These are phyloP conservation scores for Criorhina ranunculi DNA, from an alignment of 2,888 invertebrate genomes.

Conservation along the genomic window DNA sequence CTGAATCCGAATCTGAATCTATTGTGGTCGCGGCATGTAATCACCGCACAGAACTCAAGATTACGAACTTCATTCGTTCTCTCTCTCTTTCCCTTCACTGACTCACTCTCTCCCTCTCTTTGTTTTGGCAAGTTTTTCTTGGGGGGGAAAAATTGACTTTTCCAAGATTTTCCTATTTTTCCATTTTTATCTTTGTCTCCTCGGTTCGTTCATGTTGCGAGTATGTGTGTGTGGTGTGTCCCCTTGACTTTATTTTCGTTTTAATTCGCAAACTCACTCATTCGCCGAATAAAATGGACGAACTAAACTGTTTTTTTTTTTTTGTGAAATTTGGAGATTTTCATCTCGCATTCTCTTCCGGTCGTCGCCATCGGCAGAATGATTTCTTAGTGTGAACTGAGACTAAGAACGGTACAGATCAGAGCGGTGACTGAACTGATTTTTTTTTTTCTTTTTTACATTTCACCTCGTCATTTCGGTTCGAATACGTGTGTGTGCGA, in stretches of 20 bases:
- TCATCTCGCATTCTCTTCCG: conserved; percentile 57
- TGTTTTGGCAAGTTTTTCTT: background rate
- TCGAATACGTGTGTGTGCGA: conserved; percentile 14
- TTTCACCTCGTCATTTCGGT: background rate
- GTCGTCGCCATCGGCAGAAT: conserved; percentile 46
- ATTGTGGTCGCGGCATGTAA: background rate
- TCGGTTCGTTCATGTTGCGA: conserved; percentile 21
- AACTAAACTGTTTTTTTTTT: conserved; percentile 12
- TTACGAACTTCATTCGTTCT: background rate
- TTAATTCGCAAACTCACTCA: conserved; percentile 66
- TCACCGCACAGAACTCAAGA: background rate
- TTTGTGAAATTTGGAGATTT: conserved; percentile 55
- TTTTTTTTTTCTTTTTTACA: background rate
- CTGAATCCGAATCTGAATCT: too few species aligned
- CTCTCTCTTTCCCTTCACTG: background rate
- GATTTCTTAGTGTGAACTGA: conserved; percentile 59
- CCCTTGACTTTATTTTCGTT: conserved; percentile 53
- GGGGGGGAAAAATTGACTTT: conserved; percentile 29
- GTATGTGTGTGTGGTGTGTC: conserved; percentile 24
- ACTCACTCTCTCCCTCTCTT: background rate
- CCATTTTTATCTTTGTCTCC: conserved; percentile 39
- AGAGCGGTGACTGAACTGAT: conserved; percentile 14
- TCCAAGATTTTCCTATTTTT: conserved; percentile 41
- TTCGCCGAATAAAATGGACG: conserved; percentile 28
- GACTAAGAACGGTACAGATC: conserved; percentile 53